A percentile compares a stretch with the other conserved stretches of the same genome.
Evolutionary conservation across 2,113 vertebrate genomes (phyloP).

Genomic region (Dipodomys spectabilis): DNA sequence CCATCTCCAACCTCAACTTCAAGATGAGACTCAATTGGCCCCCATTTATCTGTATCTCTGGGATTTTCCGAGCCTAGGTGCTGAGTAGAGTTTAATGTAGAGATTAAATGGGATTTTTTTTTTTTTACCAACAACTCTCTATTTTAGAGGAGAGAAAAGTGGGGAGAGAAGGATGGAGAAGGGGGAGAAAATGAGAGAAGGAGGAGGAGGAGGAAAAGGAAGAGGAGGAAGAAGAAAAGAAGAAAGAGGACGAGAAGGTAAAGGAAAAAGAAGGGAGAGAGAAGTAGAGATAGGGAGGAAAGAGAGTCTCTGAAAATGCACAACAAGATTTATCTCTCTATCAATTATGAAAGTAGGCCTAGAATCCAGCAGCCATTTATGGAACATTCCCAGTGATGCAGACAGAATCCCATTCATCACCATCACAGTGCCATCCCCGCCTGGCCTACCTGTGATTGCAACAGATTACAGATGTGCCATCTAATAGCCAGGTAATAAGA

Average conservation of each 20-base stretch:
- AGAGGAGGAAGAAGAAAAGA: too few species aligned
- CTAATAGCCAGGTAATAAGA: constrained; percentile 49
- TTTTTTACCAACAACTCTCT: too few species aligned
- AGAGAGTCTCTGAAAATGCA: constrained; percentile 70
- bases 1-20: neutral
- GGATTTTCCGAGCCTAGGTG: neutral
- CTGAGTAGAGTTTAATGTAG: constrained; percentile 74
- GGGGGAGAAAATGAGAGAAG: neutral
- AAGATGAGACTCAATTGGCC: neutral
- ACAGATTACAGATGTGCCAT: constrained; percentile 60
- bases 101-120: constrained; percentile 72
- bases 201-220: neutral
- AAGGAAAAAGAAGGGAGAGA: neutral
- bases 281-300: neutral
- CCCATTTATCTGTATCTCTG: neutral
- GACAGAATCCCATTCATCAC: constrained; percentile 79
- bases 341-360: constrained; percentile 72
- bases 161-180: neutral
- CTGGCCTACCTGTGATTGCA: constrained; percentile 45
- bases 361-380: constrained; percentile 73
- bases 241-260: neutral
- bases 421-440: neutral
- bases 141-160: constrained; percentile 51
- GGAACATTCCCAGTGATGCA: constrained; percentile 66
- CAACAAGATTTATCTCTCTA: constrained; percentile 77